Conservation (phyloP, 2,888 invertebrate species). For the Acrocera orbiculus region DNA sequence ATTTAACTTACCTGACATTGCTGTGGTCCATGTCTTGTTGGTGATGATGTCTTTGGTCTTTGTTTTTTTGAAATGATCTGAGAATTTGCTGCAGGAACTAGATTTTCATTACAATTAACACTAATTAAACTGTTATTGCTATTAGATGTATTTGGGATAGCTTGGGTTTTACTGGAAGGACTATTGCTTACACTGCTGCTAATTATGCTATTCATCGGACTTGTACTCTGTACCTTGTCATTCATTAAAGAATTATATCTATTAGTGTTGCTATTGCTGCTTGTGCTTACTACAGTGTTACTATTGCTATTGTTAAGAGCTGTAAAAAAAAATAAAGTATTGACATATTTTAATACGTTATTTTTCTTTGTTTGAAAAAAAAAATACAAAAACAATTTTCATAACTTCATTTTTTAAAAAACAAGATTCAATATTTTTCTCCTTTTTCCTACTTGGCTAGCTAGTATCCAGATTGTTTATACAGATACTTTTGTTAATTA, state of each 20-base stretch:
- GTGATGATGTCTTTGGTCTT: conserved; percentile 73
- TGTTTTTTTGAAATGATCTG: conserved; percentile 42
- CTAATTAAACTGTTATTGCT: conserved; percentile 9
- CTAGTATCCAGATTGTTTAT: too few species aligned
- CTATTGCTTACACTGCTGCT: conserved; percentile 17
- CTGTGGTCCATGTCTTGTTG: conserved; percentile 79
- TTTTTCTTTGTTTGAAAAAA: too few species aligned
- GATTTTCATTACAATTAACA: conserved; percentile 8
- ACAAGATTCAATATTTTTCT: too few species aligned
- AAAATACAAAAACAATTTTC: too few species aligned
- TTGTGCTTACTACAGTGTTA: conserved; percentile 15
- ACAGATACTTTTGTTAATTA: too few species aligned
- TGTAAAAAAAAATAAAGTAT: too few species aligned
- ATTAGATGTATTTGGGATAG: conserved; percentile 17
- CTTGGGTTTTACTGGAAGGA: conserved; percentile 12
- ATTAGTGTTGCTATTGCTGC: conserved; percentile 11
- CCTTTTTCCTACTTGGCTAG: too few species aligned
- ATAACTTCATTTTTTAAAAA: too few species aligned
- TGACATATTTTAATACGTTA: too few species aligned
- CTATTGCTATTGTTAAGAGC: conserved; percentile 12
- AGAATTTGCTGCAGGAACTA: conserved; percentile 17
- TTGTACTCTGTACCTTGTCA: too few species aligned
- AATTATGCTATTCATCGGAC: conserved; percentile 10
- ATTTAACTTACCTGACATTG: conserved; percentile 61
- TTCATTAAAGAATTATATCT: too few species aligned